Base-by-base conservation (phyloP, 2,113 vertebrate species). In the Seriola quinqueradiata region DNA sequence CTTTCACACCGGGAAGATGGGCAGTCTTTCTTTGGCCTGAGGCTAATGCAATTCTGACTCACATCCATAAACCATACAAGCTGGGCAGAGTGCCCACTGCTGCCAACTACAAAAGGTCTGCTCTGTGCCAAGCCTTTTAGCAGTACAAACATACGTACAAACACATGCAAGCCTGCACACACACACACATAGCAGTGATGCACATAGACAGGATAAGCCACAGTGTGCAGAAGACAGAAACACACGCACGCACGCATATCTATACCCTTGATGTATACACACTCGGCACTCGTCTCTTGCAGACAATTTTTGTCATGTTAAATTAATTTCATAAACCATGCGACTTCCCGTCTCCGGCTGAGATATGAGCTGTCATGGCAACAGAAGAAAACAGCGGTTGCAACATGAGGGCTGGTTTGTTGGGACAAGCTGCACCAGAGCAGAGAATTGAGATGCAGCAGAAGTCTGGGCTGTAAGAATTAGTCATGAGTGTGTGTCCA, bases 361-460 rank as follows among this genome's bases (percentile, higher is more conserved):
- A 89, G 87, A 84, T 76, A 75, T 28, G 54, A 78, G 91, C 86
- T 82, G 87, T 89, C 89, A 85, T 89, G 83, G 89, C 70, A 90
- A 92, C 90, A 74, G 85, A 82, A 54, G 83, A 71, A 88, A 91
- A 88, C 81, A 88, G 78, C 9, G 12, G 85, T 84, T 64, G 72
- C 73, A 60, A 77, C 73, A 40, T 17, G 44, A 70, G 71, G 67
- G 69, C 68, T 64, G 82, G 78, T 89, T 87, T 84, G 81, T 77
- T 75, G 78, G 80, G 82, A 90, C 78, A 70, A 87, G 76, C 80
- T 17, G 66, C 85, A 80, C 75, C 82, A 72, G 42, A 84, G 82
- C 64, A 52, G 57, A 64, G 80, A 69, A 86, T 84, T 77, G 85
- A 89, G 84, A 90, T 83, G 84, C 83, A 72, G 87, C 77, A 59